Percentiles rank a stretch among this genome's conserved stretches.
Evolutionary conservation across 2,888 invertebrate species (phyloP).

Genomic region (Dione vanillae): DNA sequence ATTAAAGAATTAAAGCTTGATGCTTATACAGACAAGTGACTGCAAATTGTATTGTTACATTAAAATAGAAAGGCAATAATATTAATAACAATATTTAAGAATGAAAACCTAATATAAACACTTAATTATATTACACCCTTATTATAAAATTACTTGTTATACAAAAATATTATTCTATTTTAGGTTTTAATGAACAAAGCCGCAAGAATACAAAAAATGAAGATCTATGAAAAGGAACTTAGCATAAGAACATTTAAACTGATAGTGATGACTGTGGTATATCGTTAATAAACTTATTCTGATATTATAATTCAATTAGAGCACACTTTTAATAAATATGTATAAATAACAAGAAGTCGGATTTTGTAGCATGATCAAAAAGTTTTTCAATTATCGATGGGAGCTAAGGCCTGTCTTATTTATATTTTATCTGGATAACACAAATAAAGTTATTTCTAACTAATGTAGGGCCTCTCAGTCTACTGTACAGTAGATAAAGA

Average conservation of each 20-base stretch:
- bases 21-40: slow-evolving; percentile 13
- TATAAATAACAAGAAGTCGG: not conserved
- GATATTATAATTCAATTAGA: not conserved
- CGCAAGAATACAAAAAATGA: not conserved
- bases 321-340: not conserved
- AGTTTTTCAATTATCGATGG: not conserved
- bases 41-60: slow-evolving; percentile 1
- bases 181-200: not conserved
- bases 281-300: not conserved
- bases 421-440: not conserved
- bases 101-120: not conserved
- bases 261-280: not conserved
- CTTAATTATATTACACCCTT: not conserved
- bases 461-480: not conserved
- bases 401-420: too few relatives aligned
- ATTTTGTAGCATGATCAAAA: too few relatives aligned
- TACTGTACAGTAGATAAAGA: not conserved
- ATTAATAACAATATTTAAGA: slow-evolving; percentile 19
- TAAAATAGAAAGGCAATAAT: slow-evolving; percentile 16
- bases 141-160: not conserved
- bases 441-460: not conserved
- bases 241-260: not conserved
- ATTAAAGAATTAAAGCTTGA: slow-evolving; percentile 6
- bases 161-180: slow-evolving; percentile 1
- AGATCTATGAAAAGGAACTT: not conserved